Base-by-base conservation (phyloP, 2,113 vertebrate genomes). In the Caloenas nicobarica region DNA sequence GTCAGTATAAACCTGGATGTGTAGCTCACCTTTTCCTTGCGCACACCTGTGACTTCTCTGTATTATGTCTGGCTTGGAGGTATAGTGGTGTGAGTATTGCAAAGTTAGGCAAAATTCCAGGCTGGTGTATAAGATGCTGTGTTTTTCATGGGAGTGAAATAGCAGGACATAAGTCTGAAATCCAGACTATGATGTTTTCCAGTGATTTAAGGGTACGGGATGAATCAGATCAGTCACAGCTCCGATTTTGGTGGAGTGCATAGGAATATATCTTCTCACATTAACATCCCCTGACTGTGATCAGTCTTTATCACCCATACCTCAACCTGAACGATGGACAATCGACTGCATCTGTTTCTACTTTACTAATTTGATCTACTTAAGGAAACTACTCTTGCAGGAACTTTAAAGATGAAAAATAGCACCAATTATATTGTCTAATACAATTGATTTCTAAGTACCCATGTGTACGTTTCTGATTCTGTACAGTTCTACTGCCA, bases 361-460 rank as follows among this genome's bases (percentile, higher is more conserved):
- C 94, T 97, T 94, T 93, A 81, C 91, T 97, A 97, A 97, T 97
- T 95, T 94, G 92, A 73, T 91, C 93, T 96, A 89, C 81, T 76
- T 94, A 96, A 66, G 58, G 81, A 96, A 97, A 95, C 85, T 81
- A 68, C 66, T 92, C 95, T 95, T 97, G 87, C 78, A 96, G 93
- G 94, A 88, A 94, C 96, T 89, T 96, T 96, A 95, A 97, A 97
- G 97, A 96, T 94, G 97, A 97, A 96, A 96, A 96, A 89, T 81
- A 72, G 60, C 44, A 82, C 72, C 91, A 91, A 69, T 96, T 96
- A 79, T 82, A 56, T 93, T 92, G 95, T 91, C 81, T 93, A 97
- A 95, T 91, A 70, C 61, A 90, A 93, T 48, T 92, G 93, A 97
- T 97, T 94, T 95, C 81, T 81, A 69, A 82, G 77, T 48, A 81